Percentiles rank a stretch among this genome's conserved stretches.
These are phyloP conservation scores for Pontoporia blainvillei DNA, from an alignment of 2,113 vertebrate genomes.

Conservation along the genomic window DNA sequence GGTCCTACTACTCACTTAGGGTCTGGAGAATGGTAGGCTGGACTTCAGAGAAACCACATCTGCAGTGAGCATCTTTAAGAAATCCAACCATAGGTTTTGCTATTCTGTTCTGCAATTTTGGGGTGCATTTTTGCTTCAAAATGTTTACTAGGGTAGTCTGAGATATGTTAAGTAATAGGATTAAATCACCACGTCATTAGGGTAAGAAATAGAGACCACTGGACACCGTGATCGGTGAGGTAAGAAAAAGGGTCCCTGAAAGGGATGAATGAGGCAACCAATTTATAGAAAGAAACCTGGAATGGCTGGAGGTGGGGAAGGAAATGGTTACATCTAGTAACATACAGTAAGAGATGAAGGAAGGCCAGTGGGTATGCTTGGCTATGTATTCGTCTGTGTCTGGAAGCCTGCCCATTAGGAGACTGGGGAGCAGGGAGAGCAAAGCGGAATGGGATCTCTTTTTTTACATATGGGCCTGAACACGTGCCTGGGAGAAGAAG, in stretches of 20 bases:
- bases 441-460: neutral
- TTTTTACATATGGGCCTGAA: neutral
- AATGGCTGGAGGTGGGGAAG: neutral
- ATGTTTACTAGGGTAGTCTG: neutral
- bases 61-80: neutral
- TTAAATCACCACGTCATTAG: constrained; percentile 1
- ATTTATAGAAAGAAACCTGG: neutral
- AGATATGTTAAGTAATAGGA: neutral
- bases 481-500: neutral
- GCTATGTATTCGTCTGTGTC: neutral
- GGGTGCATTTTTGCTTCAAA: neutral
- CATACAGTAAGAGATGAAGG: neutral
- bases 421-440: neutral
- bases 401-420: neutral
- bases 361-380: neutral
- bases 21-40: neutral
- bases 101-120: neutral
- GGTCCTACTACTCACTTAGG: neutral
- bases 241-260: neutral
- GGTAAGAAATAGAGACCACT: neutral
- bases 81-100: neutral
- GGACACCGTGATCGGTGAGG: neutral
- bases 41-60: neutral
- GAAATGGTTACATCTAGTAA: neutral
- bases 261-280: neutral